Evolutionary conservation across 1,140 invertebrate species (phyloP).

Genomic region (Arion vulgaris): DNA sequence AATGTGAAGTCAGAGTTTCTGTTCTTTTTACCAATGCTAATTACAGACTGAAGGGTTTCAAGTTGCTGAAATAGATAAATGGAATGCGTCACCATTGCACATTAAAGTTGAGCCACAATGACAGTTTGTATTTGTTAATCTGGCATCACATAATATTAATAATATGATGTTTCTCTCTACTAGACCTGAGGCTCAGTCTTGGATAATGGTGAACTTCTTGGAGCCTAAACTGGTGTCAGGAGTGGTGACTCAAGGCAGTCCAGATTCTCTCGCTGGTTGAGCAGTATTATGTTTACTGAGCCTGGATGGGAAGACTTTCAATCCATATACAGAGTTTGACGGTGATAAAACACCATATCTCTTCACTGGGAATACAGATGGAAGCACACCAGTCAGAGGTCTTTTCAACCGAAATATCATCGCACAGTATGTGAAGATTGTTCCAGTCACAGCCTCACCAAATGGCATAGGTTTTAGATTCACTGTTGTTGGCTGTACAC

Average conservation of each 20-base stretch:
- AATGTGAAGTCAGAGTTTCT: too few relatives aligned
- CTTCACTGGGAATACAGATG: constrained; percentile 55
- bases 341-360: constrained; percentile 37
- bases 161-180: background rate
- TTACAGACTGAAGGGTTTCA: too few relatives aligned
- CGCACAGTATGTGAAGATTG: constrained; percentile 53
- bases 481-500: constrained; percentile 55
- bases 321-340: constrained; percentile 40
- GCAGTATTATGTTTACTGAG: constrained; percentile 44
- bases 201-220: constrained; percentile 78
- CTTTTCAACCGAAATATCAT: constrained; percentile 58
- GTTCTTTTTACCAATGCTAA: too few relatives aligned
- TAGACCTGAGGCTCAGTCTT: constrained; percentile 49
- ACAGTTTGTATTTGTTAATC: too few relatives aligned
- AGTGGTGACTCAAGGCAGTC: constrained; percentile 78
- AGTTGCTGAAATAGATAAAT: too few relatives aligned
- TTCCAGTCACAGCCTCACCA: constrained; percentile 31
- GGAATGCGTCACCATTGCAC: too few relatives aligned
- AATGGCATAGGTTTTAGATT: constrained; percentile 47
- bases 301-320: constrained; percentile 51
- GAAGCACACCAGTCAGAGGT: constrained; percentile 49
- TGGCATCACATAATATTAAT: too few relatives aligned
- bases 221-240: constrained; percentile 82
- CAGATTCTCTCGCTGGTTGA: constrained; percentile 68
- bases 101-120: too few relatives aligned